These are phyloP conservation scores for Hemaris fuciformis DNA, from an alignment of 2,888 invertebrate species.

Conservation along the genomic window DNA sequence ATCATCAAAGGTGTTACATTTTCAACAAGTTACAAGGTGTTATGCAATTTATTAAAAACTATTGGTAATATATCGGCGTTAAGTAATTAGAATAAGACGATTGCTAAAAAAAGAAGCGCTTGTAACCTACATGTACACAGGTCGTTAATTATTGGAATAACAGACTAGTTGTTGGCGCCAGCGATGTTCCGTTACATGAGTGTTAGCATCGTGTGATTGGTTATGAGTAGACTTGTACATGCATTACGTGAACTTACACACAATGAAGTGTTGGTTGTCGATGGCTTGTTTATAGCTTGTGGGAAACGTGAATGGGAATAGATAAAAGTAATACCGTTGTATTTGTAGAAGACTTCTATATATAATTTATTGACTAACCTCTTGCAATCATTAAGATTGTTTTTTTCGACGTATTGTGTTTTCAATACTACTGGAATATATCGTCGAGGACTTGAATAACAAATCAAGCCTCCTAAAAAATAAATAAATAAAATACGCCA, in stretches of 20 bases:
- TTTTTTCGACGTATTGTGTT: too few species aligned
- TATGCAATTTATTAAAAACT: background rate
- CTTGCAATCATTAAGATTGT: too few species aligned
- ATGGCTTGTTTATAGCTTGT: background rate
- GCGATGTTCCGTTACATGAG: background rate
- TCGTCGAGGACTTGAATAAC: too few species aligned
- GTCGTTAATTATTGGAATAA: conserved; percentile 12
- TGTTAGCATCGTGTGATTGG: conserved; percentile 1
- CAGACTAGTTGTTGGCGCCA: background rate
- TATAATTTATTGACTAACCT: too few species aligned
- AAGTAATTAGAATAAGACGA: background rate
- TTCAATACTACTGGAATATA: too few species aligned
- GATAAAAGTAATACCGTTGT: too few species aligned
- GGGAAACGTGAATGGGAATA: too few species aligned
- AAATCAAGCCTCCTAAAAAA: too few species aligned
- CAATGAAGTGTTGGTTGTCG: background rate
- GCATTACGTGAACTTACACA: background rate
- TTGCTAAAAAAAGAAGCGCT: background rate
- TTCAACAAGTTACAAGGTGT: background rate
- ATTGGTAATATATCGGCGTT: background rate
- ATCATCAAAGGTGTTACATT: too few species aligned
- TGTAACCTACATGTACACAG: background rate
- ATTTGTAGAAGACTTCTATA: too few species aligned
- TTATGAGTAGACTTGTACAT: background rate
- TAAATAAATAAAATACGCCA: too few species aligned